phyloP scores from a whole-genome alignment of 2,888 invertebrate genomes.

The Stenchaetothrips biformis region DNA sequence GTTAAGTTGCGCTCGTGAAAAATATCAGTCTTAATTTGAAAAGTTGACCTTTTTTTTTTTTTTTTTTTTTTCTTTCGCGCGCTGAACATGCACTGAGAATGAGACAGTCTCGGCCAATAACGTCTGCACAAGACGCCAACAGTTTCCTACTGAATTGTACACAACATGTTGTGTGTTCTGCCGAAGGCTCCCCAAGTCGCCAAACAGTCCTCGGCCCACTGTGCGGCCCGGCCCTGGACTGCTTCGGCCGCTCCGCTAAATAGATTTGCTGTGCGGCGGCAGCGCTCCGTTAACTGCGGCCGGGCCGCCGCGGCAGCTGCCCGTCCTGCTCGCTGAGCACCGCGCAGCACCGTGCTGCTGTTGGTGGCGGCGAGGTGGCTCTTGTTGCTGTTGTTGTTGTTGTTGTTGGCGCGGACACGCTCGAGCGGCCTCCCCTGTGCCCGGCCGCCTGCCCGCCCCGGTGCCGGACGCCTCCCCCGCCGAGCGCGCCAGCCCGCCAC shows the following conservation, averaged over 20 bases:
- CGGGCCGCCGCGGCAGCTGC: not conserved
- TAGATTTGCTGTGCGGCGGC: not conserved
- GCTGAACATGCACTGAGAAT: no score
- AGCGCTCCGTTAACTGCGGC: not conserved
- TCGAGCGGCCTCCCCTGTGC: not conserved
- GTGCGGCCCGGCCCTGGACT: not conserved
- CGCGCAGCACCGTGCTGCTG: not conserved
- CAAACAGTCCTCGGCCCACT: no score
- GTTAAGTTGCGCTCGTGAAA: no score
- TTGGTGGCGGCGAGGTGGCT: not conserved
- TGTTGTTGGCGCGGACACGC: constrained; percentile 18
- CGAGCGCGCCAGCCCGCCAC: no score
- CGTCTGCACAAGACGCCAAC: no score
- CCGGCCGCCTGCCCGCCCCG: not conserved
- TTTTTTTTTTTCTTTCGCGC: no score
- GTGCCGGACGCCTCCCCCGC: no score
- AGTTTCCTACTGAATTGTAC: no score
- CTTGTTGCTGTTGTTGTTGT: not conserved
- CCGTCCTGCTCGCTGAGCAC: not conserved
- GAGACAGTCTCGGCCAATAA: not conserved
- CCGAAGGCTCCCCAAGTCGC: no score
- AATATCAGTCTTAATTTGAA: no score
- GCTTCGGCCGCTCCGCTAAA: not conserved
- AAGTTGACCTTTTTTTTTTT: no score
- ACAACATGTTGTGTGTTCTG: no score